phyloP scores from a whole-genome alignment of 2,888 invertebrate genomes.

The Cantharis flavilabris region DNA sequence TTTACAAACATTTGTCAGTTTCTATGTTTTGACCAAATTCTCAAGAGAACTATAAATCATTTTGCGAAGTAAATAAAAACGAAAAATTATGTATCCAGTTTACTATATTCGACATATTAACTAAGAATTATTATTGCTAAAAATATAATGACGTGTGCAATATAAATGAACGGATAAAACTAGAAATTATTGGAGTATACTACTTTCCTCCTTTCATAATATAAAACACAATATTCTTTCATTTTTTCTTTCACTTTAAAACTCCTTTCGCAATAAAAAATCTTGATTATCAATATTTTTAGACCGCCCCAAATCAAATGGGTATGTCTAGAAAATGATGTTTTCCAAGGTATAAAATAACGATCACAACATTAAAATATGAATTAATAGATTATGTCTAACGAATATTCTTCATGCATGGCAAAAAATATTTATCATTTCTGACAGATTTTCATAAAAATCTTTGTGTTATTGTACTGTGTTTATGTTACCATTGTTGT shows the following conservation, averaged over 20 bases:
- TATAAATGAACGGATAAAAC: neutral
- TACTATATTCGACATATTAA: neutral
- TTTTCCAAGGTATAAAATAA: neutral
- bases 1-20: slow-evolving; percentile 52
- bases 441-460: neutral
- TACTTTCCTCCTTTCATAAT: neutral
- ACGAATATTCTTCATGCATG: neutral
- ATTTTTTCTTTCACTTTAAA: neutral
- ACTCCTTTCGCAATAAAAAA: neutral
- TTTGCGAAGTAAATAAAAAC: slow-evolving; percentile 35
- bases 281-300: neutral
- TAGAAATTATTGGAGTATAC: neutral
- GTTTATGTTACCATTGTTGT: neutral
- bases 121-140: neutral
- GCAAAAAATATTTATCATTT: neutral
- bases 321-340: neutral
- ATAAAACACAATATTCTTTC: neutral
- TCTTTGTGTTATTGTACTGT: neutral
- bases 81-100: slow-evolving; percentile 8
- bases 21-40: slow-evolving; percentile 51
- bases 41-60: slow-evolving; percentile 50
- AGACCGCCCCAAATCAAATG: neutral
- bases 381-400: neutral
- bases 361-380: neutral
- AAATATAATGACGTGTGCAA: neutral